Base-by-base conservation (phyloP, 2,888 invertebrate genomes). In the Lasioglossum vierecki region DNA sequence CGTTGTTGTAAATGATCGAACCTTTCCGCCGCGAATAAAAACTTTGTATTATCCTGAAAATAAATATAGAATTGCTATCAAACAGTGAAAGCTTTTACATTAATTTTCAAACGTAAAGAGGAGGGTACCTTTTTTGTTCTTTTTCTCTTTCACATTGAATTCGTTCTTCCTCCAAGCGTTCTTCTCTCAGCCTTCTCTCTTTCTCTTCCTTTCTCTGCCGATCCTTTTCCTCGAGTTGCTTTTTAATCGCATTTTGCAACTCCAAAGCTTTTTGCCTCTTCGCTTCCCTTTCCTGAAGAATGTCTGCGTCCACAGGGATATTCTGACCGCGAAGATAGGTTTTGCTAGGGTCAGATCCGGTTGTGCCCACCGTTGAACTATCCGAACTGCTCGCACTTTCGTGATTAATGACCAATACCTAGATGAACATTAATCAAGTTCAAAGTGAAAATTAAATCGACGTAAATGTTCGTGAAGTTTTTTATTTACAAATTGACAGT, bases 301-400 rank as follows among this genome's bases (percentile, higher is more conserved):
- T 97, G 88, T 97, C 96, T 2, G 98, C 97, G 93, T 98, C 98
- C 80, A 98, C 94, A 0, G 97, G 98, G 26, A 97, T 97, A 95
- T 98, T 98, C 95, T 98, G 98, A 13, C 99, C 99, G 88, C 98
- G 96, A 72, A 98, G 95, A 95, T 97, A 97, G 68, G 97, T 97
- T 87, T 96, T 96, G 77, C 96, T 96, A 76, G 93, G 93, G 76
- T 94, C 92, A 4, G 92, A 94, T 35, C 92, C 92, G 8, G 92
- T 91, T 3, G 94, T 94, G 4, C 93, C 93, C 4, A 93, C 92
- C 26, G 93, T 94, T 76, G 94, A 94, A 83, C 93, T 94, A 71
- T 93, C 94, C 8, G 93, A 94, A 83, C 94, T 94, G 81, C 93
- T 94, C 22, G 93, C 94, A 70, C 93, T 94, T 79, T 94, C 94